Evolutionary conservation across 92 coral and sea anemone genomes (phyloP), one percentile per base, ranked within the genome.

Genomic region (Palythoa heliodiscus): DNA sequence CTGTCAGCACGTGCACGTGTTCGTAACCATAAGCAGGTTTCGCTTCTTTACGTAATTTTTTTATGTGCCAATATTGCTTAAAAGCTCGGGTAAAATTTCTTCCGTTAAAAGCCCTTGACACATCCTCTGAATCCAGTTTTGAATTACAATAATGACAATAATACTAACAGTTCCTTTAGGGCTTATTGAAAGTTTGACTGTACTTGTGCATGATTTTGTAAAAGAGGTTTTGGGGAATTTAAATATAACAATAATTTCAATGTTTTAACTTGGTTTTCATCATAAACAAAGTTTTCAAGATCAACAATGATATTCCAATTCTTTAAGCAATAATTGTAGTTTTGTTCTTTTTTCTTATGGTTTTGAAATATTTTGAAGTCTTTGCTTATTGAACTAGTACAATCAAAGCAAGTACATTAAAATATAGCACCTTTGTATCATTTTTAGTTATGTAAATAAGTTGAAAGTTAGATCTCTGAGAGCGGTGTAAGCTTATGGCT

Each of bases 371-470:
- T 39, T 64, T 47, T 80, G 60, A 13, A 68, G 8, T 37, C 47
- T 67, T 64, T 19, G 54, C 35, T 66, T 22, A 22, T 47, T 63
- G 11, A 16, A 80, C 40, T 80, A 52, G 73, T 24, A 43, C 13
- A 58, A 11, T 80, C 60, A 40, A 70, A 47, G 48, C 23, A 68
- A 43, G 12, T 15, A 61, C 16, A 13, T 64, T 80, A 47, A 43
- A 64, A 23, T 22, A 19, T 24, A 29, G 38, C 73, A 63, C 73
- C 52, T 16, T 52, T 24, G 58, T 12, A 64, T 67, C 68, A 35
- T 40, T 78, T 24, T 78, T 63, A 63, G 67, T 76, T 76, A 76
- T 76, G 67, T 76, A 76, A 76, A 76, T 76, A 76, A 52, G 66
- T 11, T 37, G 47, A 29, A 29, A 43, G 50, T 43, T 7, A 43